A percentile compares a stretch with the other conserved stretches of the same genome.
Evolutionary conservation across 2,113 vertebrate genomes (phyloP).

Genomic region (Chinchilla lanigera): DNA sequence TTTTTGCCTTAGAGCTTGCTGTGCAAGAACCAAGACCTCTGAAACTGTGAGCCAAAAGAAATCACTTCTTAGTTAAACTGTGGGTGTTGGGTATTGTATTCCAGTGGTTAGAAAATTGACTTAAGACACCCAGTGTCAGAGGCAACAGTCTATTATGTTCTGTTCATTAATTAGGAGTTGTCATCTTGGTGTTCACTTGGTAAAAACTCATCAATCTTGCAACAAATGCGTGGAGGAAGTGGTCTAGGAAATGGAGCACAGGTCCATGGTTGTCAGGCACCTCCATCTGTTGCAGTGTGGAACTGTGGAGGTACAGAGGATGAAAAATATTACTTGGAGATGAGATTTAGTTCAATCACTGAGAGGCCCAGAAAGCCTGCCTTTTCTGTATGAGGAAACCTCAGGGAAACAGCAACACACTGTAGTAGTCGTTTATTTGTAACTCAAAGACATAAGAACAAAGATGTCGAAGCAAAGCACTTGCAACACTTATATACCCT

Average conservation of each 20-base stretch:
- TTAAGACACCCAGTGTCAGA: not conserved
- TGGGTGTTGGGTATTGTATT: not conserved
- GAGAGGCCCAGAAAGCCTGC: not conserved
- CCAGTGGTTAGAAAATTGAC: not conserved
- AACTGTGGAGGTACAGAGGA: not conserved
- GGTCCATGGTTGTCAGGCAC: rapidly evolving
- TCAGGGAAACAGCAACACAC: not conserved
- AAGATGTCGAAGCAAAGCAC: not conserved
- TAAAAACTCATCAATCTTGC: not conserved
- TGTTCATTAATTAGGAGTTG: not conserved
- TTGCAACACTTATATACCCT: not conserved
- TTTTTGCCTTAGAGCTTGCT: not conserved
- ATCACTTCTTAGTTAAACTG: not conserved
- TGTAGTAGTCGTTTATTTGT: not conserved
- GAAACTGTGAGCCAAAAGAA: not conserved
- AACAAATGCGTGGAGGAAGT: not conserved
- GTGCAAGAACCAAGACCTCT: not conserved
- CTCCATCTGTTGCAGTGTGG: not conserved
- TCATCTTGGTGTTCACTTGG: not conserved
- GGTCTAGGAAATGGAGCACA: not conserved
- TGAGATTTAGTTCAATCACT: not conserved
- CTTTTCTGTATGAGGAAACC: not conserved
- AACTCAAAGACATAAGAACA: not conserved
- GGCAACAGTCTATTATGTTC: not conserved
- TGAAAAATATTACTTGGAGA: not conserved